Evolutionary conservation across 2,113 vertebrate genomes (phyloP).

Genomic region (Melanostigma gelatinosum): DNA sequence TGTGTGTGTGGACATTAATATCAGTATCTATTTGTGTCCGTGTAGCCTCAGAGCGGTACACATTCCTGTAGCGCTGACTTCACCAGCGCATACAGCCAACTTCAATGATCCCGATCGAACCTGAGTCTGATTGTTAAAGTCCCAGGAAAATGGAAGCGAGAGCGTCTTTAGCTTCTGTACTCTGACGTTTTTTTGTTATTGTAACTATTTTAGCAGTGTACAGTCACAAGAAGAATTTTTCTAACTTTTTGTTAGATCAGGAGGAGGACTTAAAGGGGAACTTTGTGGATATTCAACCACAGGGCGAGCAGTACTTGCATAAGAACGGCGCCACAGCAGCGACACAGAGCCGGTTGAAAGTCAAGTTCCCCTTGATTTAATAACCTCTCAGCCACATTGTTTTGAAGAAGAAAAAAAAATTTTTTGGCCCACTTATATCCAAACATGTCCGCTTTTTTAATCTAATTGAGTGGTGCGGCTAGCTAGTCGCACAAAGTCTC

Average conservation of each 20-base stretch:
- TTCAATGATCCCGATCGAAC: constrained; percentile 28
- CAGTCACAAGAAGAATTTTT: neutral
- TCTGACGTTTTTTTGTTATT: neutral
- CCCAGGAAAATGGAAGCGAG: neutral
- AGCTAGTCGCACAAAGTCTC: neutral
- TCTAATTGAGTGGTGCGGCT: neutral
- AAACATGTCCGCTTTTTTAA: neutral
- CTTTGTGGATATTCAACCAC: neutral
- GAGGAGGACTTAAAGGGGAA: neutral
- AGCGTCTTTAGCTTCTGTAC: neutral
- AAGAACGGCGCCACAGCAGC: neutral
- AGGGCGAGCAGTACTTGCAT: neutral
- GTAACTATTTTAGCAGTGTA: neutral
- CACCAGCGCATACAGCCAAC: constrained; percentile 27
- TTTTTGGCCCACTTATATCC: neutral
- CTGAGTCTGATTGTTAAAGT: constrained; percentile 22
- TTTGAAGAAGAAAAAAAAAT: neutral
- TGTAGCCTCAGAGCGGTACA: neutral
- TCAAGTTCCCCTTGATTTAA: neutral
- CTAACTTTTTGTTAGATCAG: neutral
- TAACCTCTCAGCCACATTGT: neutral
- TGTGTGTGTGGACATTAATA: constrained; percentile 5
- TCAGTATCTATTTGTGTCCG: constrained; percentile 2
- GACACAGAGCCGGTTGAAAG: neutral
- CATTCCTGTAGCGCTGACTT: constrained; percentile 45